Percentiles rank a stretch among this genome's conserved stretches.
These are phyloP conservation scores for Amiota communis DNA, from an alignment of 2,888 invertebrate species.

Conservation along the genomic window DNA sequence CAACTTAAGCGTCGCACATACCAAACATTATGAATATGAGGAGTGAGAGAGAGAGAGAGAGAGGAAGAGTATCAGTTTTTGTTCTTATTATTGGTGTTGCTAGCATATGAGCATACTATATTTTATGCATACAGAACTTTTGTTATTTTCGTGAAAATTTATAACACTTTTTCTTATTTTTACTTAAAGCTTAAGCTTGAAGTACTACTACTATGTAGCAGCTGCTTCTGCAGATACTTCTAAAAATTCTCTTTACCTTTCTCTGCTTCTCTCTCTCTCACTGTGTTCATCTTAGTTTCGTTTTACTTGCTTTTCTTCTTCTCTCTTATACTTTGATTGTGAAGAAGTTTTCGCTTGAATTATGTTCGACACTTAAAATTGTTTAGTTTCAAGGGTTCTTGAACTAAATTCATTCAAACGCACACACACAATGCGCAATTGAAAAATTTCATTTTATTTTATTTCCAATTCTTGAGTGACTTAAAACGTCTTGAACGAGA, in stretches of 20 bases:
- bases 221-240: neutral
- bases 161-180: neutral
- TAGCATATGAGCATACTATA: neutral
- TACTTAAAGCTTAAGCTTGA: neutral
- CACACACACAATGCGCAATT: constrained; percentile 9
- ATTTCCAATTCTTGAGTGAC: constrained; percentile 48
- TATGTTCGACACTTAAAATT: constrained; percentile 21
- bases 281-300: neutral
- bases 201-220: neutral
- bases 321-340: neutral
- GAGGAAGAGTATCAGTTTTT: neutral
- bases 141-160: constrained; percentile 4
- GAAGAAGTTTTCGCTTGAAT: constrained; percentile 17
- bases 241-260: too few relatives aligned
- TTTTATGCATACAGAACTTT: constrained; percentile 1
- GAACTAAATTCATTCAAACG: constrained; percentile 8
- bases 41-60: neutral
- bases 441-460: constrained; percentile 56
- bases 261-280: too few relatives aligned
- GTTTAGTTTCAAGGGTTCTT: constrained; percentile 18
- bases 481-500: neutral
- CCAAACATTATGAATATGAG: neutral
- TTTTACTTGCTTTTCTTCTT: neutral
- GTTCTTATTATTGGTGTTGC: too few relatives aligned
- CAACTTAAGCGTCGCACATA: neutral